These are phyloP conservation scores for Sesia bembeciformis DNA, from an alignment of 2,888 invertebrate genomes.

Conservation along the genomic window DNA sequence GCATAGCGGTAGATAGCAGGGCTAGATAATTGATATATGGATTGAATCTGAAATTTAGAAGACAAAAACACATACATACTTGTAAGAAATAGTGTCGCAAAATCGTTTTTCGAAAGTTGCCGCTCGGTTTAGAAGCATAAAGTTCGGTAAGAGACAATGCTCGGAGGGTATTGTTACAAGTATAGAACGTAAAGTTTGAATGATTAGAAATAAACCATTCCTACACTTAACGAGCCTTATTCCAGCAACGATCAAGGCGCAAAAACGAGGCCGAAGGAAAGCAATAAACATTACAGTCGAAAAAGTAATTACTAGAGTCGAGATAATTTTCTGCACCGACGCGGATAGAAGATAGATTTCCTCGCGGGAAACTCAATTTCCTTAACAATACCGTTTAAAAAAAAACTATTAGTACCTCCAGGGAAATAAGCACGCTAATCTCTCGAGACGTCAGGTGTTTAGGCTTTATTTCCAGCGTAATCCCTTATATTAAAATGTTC, in stretches of 20 bases:
- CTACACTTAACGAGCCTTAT: too few species aligned
- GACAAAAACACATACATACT: too few species aligned
- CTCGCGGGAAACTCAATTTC: slow-evolving; percentile 9
- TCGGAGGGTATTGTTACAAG: too few species aligned
- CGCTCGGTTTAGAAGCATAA: too few species aligned
- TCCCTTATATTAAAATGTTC: slow-evolving; percentile 3
- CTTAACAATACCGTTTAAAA: slow-evolving; percentile 3
- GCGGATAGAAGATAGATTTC: slow-evolving; percentile 20
- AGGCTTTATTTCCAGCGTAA: slow-evolving; percentile 4
- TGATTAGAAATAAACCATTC: too few species aligned
- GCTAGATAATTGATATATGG: too few species aligned
- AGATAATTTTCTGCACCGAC: slow-evolving; percentile 24
- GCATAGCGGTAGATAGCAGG: too few species aligned
- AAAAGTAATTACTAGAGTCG: slow-evolving; percentile 22
- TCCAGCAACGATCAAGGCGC: background rate
- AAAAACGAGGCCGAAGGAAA: slow-evolving; percentile 6
- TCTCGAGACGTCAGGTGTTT: slow-evolving; percentile 2
- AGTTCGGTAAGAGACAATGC: too few species aligned
- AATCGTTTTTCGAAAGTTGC: too few species aligned
- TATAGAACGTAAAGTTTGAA: too few species aligned
- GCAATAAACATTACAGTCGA: slow-evolving; percentile 13
- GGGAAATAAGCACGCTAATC: slow-evolving; percentile 13
- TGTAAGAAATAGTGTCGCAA: too few species aligned
- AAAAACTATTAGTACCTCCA: slow-evolving; percentile 11
- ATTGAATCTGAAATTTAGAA: too few species aligned